These are phyloP conservation scores for Hyperoplus lanceolatus DNA, from an alignment of 2,797 vertebrate genomes.

Conservation along the genomic window DNA sequence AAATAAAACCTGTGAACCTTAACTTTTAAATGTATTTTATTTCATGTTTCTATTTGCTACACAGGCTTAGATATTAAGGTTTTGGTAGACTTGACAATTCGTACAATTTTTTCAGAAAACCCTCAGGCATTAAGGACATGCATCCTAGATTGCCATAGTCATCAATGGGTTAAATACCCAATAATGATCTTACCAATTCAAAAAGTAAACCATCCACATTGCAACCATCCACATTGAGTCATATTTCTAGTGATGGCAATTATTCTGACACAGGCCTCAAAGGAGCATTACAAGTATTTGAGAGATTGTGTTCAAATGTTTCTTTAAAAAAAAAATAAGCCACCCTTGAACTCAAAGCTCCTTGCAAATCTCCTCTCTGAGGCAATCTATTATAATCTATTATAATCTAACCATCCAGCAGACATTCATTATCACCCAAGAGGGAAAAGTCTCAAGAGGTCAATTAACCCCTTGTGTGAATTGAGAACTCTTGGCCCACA, in stretches of 20 bases:
- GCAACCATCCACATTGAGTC: neutral
- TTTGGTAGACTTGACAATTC: too few species aligned
- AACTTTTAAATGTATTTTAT: too few species aligned
- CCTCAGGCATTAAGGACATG: too few species aligned
- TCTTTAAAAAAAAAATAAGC: slow-evolving; percentile 55
- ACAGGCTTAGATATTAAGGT: too few species aligned
- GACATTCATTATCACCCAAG: slow-evolving; percentile 59
- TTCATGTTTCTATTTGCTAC: too few species aligned
- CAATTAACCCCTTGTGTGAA: slow-evolving; percentile 73
- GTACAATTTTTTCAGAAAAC: too few species aligned
- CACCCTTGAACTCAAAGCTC: slow-evolving; percentile 33
- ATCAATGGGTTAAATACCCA: too few species aligned
- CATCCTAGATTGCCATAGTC: too few species aligned
- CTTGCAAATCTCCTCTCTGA: slow-evolving; percentile 51
- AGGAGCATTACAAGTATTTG: slow-evolving; percentile 21
- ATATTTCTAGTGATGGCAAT: neutral
- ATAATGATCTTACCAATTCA: neutral
- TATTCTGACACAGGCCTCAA: slow-evolving; percentile 37
- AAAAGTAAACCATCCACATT: neutral
- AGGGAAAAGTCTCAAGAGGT: slow-evolving; percentile 66
- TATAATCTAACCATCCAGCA: slow-evolving; percentile 40
- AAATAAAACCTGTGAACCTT: too few species aligned
- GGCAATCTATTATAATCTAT: slow-evolving; percentile 46
- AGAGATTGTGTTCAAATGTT: slow-evolving; percentile 40
- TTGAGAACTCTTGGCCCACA: slow-evolving; percentile 29